Evolutionary conservation across 2,113 vertebrate species (phyloP).

Genomic region (Chunga burmeisteri): DNA sequence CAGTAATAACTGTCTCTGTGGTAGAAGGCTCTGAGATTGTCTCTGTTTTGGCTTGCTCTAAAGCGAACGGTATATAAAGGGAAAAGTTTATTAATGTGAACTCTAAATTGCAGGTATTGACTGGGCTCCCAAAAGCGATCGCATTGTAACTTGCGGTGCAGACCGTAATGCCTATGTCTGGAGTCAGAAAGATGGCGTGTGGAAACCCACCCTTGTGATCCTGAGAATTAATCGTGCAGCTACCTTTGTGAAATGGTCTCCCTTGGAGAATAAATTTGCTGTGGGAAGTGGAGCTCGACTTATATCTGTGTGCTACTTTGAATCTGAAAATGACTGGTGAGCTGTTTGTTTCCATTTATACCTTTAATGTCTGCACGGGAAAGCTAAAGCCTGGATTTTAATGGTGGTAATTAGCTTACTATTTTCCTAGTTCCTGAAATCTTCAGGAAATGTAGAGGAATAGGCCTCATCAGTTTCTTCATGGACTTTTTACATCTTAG

Average conservation of each 20-base stretch:
- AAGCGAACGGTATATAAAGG: background rate
- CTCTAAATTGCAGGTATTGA: slow-evolving; percentile 85
- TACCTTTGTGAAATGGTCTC: slow-evolving; percentile 98
- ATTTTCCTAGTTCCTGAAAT: background rate
- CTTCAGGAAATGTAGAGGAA: background rate
- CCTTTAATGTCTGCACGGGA: background rate
- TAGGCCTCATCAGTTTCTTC: background rate
- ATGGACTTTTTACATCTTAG: background rate
- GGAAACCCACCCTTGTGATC: slow-evolving; percentile 98
- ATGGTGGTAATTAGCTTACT: background rate
- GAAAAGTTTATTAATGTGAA: background rate
- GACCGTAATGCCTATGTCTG: slow-evolving; percentile 98
- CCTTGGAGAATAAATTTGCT: slow-evolving; percentile 97
- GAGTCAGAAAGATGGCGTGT: slow-evolving; percentile 96
- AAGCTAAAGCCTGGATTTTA: background rate
- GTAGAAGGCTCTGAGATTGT: background rate
- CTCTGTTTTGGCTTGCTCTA: background rate
- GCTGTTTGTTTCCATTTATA: background rate
- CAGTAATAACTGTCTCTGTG: background rate
- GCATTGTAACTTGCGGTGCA: slow-evolving; percentile 96
- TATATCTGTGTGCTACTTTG: slow-evolving; percentile 99
- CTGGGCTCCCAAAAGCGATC: slow-evolving; percentile 98
- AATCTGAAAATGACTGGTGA: slow-evolving; percentile 99
- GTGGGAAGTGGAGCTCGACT: slow-evolving; percentile 96
- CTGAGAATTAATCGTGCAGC: slow-evolving; percentile 97